Evolutionary conservation across 53 echinoderm and acorn worm species (phyloP), one percentile per base, ranked within the genome.

Genomic region (Echinometra lucunter): DNA sequence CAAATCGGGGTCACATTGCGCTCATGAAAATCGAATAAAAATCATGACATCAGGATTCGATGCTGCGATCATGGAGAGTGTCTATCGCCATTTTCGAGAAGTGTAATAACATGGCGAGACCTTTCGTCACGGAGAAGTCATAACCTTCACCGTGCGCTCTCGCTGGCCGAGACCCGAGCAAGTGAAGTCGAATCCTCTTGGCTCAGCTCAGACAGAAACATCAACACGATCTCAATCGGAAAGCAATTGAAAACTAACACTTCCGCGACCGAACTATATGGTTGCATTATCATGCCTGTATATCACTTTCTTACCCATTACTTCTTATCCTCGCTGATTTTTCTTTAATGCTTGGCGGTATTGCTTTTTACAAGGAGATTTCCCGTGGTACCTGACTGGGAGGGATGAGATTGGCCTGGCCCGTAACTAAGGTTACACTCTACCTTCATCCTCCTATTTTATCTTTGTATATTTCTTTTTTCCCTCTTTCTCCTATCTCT

Each of bases 241-340:
- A 91, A 69, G 91, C 67, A 70, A 91, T 91, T 91, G 67, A 91
- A 91, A 91, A 91, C 91, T 45, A 69, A 91, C 91, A 91, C 91
- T 91, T 91, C 91, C 91, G 45, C 32, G 72, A 91, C 63, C 11
- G 47, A 69, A 38, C 32, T 72, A n/a, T 25, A 66, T 19, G 37
- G 91, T 42, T 45, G 27, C 63, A 28, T 47, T 91, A 91, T 91
- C 67, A 66, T 91, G 28, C 42, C 66, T n/a, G 23, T 91, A 45
- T 40, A 89, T 91, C 45, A 69, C 67, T 72, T 70, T 69, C 90
- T 58, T 19, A 9, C 90, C 66, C 49, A 28, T 90, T 58, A 45
- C 17, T 10, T 37, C 58, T 89, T 38, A 15, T 23, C 49, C 37
- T 58, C 89, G 12, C 58, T 21, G 30, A 58, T 38, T 37, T 19